Evolutionary conservation across 2,888 invertebrate species (phyloP).

Genomic region (Rutpela maculata): DNA sequence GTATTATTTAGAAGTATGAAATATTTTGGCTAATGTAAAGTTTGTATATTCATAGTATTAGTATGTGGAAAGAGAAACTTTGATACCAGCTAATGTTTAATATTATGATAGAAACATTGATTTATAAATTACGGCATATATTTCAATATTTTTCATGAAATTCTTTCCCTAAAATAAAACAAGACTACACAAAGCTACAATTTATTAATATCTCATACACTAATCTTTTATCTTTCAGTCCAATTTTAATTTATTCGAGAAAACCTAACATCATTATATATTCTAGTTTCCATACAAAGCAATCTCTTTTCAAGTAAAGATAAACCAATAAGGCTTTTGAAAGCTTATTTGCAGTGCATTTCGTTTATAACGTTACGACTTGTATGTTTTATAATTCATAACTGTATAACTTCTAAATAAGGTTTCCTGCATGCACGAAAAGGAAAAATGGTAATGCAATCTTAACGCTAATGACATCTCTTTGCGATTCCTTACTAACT

Average conservation of each 20-base stretch:
- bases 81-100: too few species aligned
- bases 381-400: conserved; percentile 4
- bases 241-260: conserved; percentile 10
- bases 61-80: too few species aligned
- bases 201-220: not conserved
- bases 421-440: not conserved
- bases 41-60: too few species aligned
- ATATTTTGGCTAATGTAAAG: too few species aligned
- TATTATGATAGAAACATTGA: too few species aligned
- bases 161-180: not conserved
- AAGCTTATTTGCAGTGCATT: conserved; percentile 7
- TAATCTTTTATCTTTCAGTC: not conserved
- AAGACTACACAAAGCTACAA: not conserved
- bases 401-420: conserved; percentile 7
- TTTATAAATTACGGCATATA: not conserved
- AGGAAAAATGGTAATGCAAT: conserved; percentile 3
- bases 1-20: too few species aligned
- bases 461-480: conserved; percentile 1
- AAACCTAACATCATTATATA: conserved; percentile 29
- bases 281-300: conserved; percentile 25
- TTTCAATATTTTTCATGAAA: not conserved
- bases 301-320: conserved; percentile 16
- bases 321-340: conserved; percentile 28
- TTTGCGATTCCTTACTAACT: not conserved
- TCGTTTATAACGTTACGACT: conserved; percentile 2